Conservation (phyloP, 2,113 vertebrate genomes). For the Pipra filicauda region DNA sequence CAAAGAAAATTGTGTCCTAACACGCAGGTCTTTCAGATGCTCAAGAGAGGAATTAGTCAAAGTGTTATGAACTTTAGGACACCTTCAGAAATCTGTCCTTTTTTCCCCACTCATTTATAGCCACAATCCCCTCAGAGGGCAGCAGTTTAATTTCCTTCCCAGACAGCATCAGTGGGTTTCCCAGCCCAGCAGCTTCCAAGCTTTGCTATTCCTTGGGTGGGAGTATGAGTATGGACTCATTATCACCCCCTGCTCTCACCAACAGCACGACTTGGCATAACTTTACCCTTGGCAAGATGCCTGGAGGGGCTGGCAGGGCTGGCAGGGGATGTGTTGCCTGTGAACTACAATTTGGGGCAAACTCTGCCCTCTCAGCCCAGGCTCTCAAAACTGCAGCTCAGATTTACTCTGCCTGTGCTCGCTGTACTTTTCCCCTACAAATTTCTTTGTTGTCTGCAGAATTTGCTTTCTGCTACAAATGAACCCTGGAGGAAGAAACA, state of each 20-base stretch:
- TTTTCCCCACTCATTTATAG: neutral
- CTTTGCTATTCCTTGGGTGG: neutral
- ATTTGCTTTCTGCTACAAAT: neutral
- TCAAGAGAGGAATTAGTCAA: neutral
- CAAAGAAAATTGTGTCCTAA: neutral
- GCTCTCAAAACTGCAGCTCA: neutral
- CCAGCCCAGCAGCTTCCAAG: neutral
- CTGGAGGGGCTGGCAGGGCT: neutral
- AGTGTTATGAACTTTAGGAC: neutral
- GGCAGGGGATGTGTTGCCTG: neutral
- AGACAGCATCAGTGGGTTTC: neutral
- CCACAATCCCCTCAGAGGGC: neutral
- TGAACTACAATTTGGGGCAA: neutral
- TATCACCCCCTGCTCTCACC: neutral
- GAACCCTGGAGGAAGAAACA: neutral
- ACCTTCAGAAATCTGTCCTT: neutral
- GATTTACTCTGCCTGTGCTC: neutral
- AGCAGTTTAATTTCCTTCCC: neutral
- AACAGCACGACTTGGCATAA: neutral
- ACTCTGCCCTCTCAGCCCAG: neutral
- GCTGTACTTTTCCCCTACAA: neutral
- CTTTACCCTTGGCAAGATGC: neutral
- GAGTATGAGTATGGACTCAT: neutral
- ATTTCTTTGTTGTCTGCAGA: neutral
- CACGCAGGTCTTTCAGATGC: fast-evolving